Conservation (phyloP, 2,113 vertebrate species). For the Clinocottus analis region DNA sequence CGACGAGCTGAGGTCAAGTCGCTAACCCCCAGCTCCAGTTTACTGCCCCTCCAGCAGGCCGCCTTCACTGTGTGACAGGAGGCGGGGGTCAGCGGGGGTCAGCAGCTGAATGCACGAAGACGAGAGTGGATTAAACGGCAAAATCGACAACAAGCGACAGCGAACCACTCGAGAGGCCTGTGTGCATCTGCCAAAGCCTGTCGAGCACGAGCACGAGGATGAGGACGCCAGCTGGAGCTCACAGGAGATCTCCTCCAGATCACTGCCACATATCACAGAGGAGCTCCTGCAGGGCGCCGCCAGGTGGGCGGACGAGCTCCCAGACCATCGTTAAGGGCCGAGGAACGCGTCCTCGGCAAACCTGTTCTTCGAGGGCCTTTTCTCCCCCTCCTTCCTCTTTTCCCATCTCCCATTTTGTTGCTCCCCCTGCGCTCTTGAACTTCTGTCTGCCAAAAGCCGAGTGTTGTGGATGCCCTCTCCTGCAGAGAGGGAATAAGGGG, state of each 20-base stretch:
- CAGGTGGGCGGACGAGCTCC: conserved; percentile 20
- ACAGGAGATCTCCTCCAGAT: conserved; percentile 40
- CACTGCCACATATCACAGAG: conserved; percentile 21
- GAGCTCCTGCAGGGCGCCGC: conserved; percentile 27
- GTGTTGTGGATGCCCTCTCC: conserved; percentile 65
- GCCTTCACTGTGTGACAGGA: neutral
- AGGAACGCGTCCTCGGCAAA: conserved; percentile 18
- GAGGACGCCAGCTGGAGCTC: conserved; percentile 37
- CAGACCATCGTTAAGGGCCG: conserved; percentile 4
- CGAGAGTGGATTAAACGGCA: conserved; percentile 39
- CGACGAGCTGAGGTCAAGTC: conserved; percentile 63
- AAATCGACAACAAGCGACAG: conserved; percentile 31
- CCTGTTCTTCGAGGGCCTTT: conserved; percentile 8
- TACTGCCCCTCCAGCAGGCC: conserved; percentile 20
- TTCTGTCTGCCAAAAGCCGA: conserved; percentile 50
- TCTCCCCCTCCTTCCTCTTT: neutral
- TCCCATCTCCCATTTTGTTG: conserved; percentile 39
- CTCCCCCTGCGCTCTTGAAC: conserved; percentile 49
- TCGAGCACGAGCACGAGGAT: conserved; percentile 19
- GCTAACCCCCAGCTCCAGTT: conserved; percentile 42
- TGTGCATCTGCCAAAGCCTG: conserved; percentile 43
- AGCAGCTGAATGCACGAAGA: conserved; percentile 25
- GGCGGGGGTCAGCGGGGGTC: neutral
- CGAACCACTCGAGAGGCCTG: conserved; percentile 28
- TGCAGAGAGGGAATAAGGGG: conserved; percentile 71